These are phyloP conservation scores for Gadus chalcogrammus DNA, from an alignment of 2,113 vertebrate genomes.

Conservation along the genomic window DNA sequence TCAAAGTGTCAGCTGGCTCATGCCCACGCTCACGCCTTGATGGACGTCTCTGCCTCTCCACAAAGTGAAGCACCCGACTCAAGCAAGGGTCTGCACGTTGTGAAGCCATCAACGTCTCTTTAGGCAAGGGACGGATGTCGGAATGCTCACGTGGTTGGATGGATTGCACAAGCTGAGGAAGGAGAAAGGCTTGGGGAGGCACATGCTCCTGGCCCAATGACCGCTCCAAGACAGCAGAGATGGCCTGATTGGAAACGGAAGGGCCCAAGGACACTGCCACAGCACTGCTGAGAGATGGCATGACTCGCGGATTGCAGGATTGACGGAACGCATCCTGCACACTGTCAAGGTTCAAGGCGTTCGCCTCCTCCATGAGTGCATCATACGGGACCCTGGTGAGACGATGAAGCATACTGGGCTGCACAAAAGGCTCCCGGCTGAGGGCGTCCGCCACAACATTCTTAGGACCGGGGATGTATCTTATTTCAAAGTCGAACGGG, in stretches of 20 bases:
- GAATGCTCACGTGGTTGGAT: background rate
- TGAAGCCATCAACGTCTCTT: background rate
- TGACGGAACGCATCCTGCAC: background rate
- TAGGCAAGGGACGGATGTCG: no score
- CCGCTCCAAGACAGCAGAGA: background rate
- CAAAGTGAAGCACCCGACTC: constrained; percentile 16
- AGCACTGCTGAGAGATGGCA: background rate
- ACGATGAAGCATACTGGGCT: background rate
- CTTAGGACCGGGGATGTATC: background rate
- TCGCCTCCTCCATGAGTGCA: background rate
- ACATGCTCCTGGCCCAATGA: background rate
- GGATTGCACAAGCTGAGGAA: background rate
- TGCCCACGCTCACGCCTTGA: constrained; percentile 11
- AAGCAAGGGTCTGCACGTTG: constrained; percentile 7
- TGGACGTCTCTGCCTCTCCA: background rate
- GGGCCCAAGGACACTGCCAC: background rate
- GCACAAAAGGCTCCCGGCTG: background rate
- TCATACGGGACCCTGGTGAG: background rate
- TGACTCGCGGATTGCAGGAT: background rate
- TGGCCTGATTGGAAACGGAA: background rate
- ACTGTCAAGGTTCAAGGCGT: background rate
- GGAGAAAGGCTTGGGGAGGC: background rate
- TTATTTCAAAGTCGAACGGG: no score
- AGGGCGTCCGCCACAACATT: background rate
- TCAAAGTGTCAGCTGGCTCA: background rate